Percentiles rank a stretch among this genome's conserved stretches.
Evolutionary conservation across 1,140 invertebrate genomes (phyloP).

Genomic region (Drosophila kepulauana): DNA sequence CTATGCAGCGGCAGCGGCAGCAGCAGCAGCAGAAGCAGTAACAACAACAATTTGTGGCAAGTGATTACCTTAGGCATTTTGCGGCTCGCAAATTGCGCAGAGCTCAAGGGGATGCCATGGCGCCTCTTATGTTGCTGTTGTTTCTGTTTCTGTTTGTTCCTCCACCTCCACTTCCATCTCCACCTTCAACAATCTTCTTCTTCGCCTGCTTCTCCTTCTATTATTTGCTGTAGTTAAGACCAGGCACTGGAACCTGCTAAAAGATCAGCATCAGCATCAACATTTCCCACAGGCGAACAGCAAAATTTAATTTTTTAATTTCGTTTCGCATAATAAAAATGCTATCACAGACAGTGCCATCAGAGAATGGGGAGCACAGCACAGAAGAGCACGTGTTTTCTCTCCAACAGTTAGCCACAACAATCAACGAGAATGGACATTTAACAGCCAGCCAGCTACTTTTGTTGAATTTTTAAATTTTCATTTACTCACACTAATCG

Average conservation of each 20-base stretch:
- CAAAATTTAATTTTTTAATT: slow-evolving; percentile 79
- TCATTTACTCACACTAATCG: background rate
- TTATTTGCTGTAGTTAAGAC: slow-evolving; percentile 48
- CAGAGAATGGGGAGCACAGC: background rate
- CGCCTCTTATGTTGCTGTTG: slow-evolving; percentile 36
- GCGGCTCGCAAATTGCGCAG: slow-evolving; percentile 76
- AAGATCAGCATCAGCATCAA: slow-evolving; percentile 62
- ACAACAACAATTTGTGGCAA: slow-evolving; percentile 78
- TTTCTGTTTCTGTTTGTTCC: slow-evolving; percentile 28
- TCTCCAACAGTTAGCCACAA: background rate
- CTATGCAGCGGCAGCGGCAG: slow-evolving; percentile 21
- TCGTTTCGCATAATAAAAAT: slow-evolving; percentile 75
- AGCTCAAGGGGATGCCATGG: slow-evolving; percentile 65
- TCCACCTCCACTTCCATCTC: background rate
- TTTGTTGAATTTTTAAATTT: slow-evolving; percentile 5
- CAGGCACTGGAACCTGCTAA: slow-evolving; percentile 26
- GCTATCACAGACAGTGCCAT: slow-evolving; percentile 18
- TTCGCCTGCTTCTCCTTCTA: slow-evolving; percentile 16
- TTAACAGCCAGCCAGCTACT: slow-evolving; percentile 19
- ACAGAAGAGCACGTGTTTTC: slow-evolving; percentile 22
- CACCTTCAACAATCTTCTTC: too few species aligned
- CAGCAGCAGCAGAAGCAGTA: slow-evolving; percentile 37
- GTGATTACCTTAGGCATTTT: slow-evolving; percentile 81
- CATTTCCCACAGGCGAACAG: slow-evolving; percentile 43
- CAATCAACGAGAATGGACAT: slow-evolving; percentile 12